These are phyloP conservation scores for Ailurus styani DNA, from an alignment of 2,113 vertebrate genomes.

Conservation along the genomic window DNA sequence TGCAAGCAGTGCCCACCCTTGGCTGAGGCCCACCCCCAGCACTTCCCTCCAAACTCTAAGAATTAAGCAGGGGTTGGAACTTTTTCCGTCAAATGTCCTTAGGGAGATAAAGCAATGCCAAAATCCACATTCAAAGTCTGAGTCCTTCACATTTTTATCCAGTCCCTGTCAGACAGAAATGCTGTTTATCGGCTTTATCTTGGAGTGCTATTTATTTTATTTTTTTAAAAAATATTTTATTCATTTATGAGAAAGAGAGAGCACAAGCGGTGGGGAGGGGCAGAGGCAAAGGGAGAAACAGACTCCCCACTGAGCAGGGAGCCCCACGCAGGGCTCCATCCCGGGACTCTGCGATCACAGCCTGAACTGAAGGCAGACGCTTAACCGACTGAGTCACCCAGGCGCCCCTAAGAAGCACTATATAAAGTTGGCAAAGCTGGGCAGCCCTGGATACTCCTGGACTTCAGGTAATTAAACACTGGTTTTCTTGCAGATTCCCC, in stretches of 20 bases:
- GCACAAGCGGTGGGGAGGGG: too few species aligned
- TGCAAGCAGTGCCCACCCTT: not conserved
- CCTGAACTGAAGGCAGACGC: too few species aligned
- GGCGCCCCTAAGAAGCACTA: too few species aligned
- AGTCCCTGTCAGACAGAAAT: not conserved
- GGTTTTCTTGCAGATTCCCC: not conserved
- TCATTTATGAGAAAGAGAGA: too few species aligned
- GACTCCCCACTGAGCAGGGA: too few species aligned
- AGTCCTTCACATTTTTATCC: slow-evolving; percentile 46
- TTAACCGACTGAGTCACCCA: too few species aligned
- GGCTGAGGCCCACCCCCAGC: not conserved
- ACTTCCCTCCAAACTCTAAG: not conserved
- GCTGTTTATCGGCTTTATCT: slow-evolving; percentile 25
- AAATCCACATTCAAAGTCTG: not conserved
- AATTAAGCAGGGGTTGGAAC: not conserved
- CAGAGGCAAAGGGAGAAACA: too few species aligned
- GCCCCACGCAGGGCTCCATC: too few species aligned
- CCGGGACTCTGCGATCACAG: too few species aligned
- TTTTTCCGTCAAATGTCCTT: not conserved
- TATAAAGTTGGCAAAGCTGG: slow-evolving; percentile 17
- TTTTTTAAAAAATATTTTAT: too few species aligned
- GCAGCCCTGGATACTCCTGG: not conserved
- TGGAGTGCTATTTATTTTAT: not conserved
- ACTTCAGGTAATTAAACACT: slow-evolving; percentile 32
- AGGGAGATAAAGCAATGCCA: not conserved